Percentiles rank a stretch among this genome's conserved stretches.
phyloP scores from a whole-genome alignment of 2,888 invertebrate species.

The Cryptocephalus primarius region DNA sequence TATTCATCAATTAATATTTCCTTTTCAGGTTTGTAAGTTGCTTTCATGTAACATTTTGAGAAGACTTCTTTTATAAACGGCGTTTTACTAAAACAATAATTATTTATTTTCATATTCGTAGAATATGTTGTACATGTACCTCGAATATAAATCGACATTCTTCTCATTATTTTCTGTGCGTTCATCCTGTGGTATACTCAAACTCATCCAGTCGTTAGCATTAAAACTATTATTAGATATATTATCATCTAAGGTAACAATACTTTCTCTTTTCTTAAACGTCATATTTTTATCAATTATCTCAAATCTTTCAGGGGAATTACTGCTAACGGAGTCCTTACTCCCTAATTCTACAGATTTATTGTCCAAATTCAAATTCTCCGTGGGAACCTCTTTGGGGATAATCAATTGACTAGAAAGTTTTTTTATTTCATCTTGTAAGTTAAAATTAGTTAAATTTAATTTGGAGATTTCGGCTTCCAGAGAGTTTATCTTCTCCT shows the following conservation, averaged over 20 bases:
- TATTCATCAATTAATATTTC: slow-evolving; percentile 30
- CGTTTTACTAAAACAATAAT: slow-evolving; percentile 35
- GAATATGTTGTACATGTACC: slow-evolving; percentile 1
- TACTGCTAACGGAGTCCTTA: slow-evolving; percentile 38
- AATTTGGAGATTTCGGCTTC: slow-evolving; percentile 31
- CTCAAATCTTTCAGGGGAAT: slow-evolving; percentile 52
- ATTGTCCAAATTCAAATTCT: neutral
- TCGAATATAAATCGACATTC: slow-evolving; percentile 5
- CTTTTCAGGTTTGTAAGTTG: slow-evolving; percentile 30
- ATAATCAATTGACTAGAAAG: slow-evolving; percentile 15
- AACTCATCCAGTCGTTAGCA: slow-evolving; percentile 37
- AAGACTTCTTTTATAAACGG: slow-evolving; percentile 47
- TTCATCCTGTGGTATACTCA: slow-evolving; percentile 17
- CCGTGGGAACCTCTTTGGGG: neutral
- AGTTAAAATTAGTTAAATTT: slow-evolving; percentile 35
- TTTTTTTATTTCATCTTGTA: slow-evolving; percentile 25
- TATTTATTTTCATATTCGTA: neutral
- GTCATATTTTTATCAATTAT: slow-evolving; percentile 37
- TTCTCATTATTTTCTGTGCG: slow-evolving; percentile 6
- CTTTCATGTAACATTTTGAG: slow-evolving; percentile 37
- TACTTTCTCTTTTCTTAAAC: slow-evolving; percentile 19
- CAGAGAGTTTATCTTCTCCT: slow-evolving; percentile 31
- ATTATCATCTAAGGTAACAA: slow-evolving; percentile 25
- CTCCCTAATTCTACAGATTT: slow-evolving; percentile 3
- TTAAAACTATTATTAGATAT: slow-evolving; percentile 31